Percentiles rank a stretch among this genome's conserved stretches.
Evolutionary conservation across 2,797 vertebrate species (phyloP).

Genomic region (Spondyliosoma cantharus): DNA sequence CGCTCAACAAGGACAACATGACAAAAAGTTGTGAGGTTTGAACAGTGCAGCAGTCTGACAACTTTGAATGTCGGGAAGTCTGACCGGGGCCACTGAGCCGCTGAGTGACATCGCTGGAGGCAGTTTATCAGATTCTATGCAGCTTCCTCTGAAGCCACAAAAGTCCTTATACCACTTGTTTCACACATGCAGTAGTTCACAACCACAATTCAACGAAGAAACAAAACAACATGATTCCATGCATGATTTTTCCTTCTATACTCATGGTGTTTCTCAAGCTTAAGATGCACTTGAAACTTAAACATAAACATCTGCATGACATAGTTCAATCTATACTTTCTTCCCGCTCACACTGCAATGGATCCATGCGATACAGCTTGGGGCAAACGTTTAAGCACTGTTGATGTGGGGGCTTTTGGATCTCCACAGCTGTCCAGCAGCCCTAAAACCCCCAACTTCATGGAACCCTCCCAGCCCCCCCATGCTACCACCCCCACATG

Average conservation of each 20-base stretch:
- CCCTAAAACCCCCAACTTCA: constrained; percentile 38
- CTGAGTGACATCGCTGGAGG: too few relatives aligned
- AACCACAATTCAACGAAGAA: not conserved
- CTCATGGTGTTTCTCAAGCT: not conserved
- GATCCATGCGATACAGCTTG: constrained; percentile 29
- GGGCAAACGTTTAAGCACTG: constrained; percentile 48
- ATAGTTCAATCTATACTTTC: not conserved
- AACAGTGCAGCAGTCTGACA: too few relatives aligned
- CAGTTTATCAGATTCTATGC: too few relatives aligned
- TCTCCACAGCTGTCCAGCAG: constrained; percentile 80
- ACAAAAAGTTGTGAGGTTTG: too few relatives aligned
- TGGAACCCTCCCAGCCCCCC: constrained; percentile 15
- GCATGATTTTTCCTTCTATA: not conserved
- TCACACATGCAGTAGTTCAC: not conserved
- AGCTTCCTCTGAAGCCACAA: too few relatives aligned
- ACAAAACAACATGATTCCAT: not conserved
- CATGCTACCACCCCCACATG: constrained; percentile 71
- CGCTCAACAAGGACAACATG: too few relatives aligned
- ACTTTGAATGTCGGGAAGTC: too few relatives aligned
- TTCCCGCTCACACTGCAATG: not conserved
- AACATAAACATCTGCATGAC: not conserved
- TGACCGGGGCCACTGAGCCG: too few relatives aligned
- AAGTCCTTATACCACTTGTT: too few relatives aligned
- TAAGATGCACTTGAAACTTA: not conserved
- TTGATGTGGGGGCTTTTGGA: constrained; percentile 62